These are phyloP conservation scores for Chaetura pelagica DNA, from an alignment of 2,113 vertebrate genomes.

Conservation along the genomic window DNA sequence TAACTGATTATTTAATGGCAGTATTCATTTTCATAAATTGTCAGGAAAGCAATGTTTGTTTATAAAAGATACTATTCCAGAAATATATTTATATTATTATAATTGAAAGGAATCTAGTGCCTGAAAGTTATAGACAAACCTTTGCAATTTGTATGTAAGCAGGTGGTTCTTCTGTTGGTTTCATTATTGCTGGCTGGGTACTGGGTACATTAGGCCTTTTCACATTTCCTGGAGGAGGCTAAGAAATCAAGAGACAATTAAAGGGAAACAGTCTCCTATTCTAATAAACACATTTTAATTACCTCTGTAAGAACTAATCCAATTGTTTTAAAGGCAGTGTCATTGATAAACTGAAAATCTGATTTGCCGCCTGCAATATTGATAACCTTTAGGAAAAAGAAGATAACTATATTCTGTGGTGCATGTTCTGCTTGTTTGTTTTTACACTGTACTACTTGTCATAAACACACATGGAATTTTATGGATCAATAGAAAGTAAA, in stretches of 20 bases:
- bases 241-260: conserved; percentile 34
- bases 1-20: background rate
- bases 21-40: background rate
- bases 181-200: conserved; percentile 98
- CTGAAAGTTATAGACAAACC: conserved; percentile 67
- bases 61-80: background rate
- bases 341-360: background rate
- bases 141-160: conserved; percentile 88
- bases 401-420: background rate
- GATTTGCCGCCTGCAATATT: background rate
- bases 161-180: conserved; percentile 93
- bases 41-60: background rate
- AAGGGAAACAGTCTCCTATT: background rate
- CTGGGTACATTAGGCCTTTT: conserved; percentile 82
- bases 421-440: background rate
- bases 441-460: background rate
- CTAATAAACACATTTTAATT: background rate
- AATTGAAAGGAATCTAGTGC: too few species aligned
- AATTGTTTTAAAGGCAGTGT: background rate
- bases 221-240: conserved; percentile 84
- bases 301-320: background rate
- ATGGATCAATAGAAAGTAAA: background rate
- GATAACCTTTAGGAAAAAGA: background rate
- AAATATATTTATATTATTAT: background rate
- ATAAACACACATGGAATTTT: background rate